Conservation (phyloP, 2,113 vertebrate genomes). For the Phocoena sinus region DNA sequence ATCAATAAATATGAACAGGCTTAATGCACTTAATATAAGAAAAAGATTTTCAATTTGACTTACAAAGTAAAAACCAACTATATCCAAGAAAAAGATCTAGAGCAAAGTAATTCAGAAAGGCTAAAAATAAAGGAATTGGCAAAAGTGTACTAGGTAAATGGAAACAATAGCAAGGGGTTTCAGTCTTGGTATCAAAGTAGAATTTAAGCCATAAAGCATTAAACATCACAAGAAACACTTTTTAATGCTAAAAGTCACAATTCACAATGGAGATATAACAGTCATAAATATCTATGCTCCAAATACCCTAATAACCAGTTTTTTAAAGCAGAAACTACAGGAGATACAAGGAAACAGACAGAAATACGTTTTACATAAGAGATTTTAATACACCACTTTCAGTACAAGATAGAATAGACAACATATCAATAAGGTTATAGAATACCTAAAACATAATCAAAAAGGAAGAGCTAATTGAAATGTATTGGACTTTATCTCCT, state of each 20-base stretch:
- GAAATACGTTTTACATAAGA: not conserved
- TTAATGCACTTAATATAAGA: not conserved
- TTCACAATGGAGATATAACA: not conserved
- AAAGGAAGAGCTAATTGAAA: not conserved
- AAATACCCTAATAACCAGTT: not conserved
- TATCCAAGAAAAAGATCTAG: not conserved
- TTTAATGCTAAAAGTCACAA: not conserved
- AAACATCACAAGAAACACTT: not conserved
- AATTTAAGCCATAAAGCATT: not conserved
- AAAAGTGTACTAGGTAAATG: not conserved
- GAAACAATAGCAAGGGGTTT: not conserved
- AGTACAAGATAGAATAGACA: not conserved
- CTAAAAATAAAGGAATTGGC: not conserved
- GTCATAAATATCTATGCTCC: not conserved
- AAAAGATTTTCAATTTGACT: not conserved
- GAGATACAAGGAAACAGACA: not conserved
- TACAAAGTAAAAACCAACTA: not conserved
- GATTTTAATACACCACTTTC: not conserved
- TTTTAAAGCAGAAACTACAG: not conserved
- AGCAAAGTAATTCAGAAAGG: not conserved
- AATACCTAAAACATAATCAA: not conserved
- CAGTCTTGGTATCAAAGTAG: not conserved
- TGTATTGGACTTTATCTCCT: not conserved
- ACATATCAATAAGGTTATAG: not conserved
- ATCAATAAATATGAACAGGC: not conserved